A percentile compares a stretch with the other conserved stretches of the same genome.
Evolutionary conservation across 2,113 vertebrate species (phyloP).

Genomic region (Carlito syrichta): DNA sequence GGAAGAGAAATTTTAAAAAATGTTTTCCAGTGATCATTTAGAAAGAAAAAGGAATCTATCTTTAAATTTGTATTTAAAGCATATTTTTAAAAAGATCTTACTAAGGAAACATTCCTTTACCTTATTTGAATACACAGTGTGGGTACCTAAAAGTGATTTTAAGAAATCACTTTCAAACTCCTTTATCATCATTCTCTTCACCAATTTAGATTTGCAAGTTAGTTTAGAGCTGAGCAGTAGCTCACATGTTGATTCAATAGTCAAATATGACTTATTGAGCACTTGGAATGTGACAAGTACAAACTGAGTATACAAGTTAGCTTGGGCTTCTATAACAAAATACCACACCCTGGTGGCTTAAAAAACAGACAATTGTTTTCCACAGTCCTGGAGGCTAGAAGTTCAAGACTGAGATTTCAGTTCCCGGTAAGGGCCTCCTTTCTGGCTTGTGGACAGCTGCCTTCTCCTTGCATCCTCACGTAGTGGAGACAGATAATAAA

Average conservation of each 20-base stretch:
- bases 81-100: neutral
- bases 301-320: neutral
- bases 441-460: neutral
- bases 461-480: neutral
- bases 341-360: neutral
- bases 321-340: neutral
- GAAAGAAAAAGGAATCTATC: neutral
- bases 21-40: neutral
- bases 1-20: neutral
- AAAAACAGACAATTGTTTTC: neutral
- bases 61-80: conserved; percentile 28
- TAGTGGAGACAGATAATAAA: neutral
- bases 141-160: neutral
- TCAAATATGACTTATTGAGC: neutral
- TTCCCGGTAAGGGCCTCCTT: neutral
- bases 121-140: neutral
- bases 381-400: neutral
- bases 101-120: neutral
- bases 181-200: neutral
- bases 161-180: neutral
- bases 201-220: neutral
- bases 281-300: neutral
- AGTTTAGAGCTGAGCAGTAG: neutral
- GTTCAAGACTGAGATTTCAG: neutral
- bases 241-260: too few relatives aligned